A percentile compares a stretch with the other conserved stretches of the same genome.
Conservation (phyloP, 2,113 vertebrate genomes). For the Recurvirostra avosetta region DNA sequence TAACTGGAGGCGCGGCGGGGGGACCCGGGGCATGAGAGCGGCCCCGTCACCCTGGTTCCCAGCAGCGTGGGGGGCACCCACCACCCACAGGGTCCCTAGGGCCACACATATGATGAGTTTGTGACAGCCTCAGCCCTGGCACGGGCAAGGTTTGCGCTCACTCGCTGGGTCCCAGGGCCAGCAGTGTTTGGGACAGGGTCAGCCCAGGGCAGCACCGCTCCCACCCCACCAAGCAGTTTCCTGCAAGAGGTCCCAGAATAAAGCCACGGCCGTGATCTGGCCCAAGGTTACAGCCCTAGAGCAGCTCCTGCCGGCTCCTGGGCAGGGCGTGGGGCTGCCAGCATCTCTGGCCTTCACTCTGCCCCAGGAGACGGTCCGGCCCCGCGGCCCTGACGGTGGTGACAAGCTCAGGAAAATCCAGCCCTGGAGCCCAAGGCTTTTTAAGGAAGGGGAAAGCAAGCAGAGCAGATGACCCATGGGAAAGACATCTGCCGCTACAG, state of each 20-base stretch:
- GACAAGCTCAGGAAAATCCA: background rate
- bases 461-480: background rate
- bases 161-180: background rate
- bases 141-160: fast-evolving
- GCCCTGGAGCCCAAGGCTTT: background rate
- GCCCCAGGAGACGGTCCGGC: background rate
- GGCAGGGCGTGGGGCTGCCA: background rate
- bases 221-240: background rate
- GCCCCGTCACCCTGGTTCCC: no score
- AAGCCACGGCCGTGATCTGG: fast-evolving
- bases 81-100: fast-evolving
- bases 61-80: fast-evolving
- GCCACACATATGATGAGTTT: fast-evolving
- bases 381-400: fast-evolving
- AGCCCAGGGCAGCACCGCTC: background rate
- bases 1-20: no score
- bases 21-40: background rate
- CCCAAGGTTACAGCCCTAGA: background rate
- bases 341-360: background rate
- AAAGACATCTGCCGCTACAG: background rate
- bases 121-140: background rate
- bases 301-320: background rate
- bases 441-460: background rate
- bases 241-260: background rate
- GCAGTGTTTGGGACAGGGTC: background rate